phyloP scores from a whole-genome alignment of 37 sponge, comb jelly and placozoan genomes.

The Ephydatia muelleri region DNA sequence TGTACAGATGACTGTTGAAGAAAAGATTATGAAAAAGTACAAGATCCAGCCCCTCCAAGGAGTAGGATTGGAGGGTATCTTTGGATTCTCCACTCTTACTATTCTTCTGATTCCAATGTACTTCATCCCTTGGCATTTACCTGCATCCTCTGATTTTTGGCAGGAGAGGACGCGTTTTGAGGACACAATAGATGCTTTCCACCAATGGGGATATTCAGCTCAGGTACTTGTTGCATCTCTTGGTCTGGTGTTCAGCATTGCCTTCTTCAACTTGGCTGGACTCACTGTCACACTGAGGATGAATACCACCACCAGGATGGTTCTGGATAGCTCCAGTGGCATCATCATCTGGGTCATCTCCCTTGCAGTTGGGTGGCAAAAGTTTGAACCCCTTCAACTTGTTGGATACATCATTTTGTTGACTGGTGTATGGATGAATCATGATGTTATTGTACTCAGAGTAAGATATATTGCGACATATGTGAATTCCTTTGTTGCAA shows the following conservation, averaged over 20 bases:
- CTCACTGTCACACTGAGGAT: slow-evolving; percentile 87
- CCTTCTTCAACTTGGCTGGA: slow-evolving; percentile 96
- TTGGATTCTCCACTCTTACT: slow-evolving; percentile 74
- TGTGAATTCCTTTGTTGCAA: too few relatives aligned
- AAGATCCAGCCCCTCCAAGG: slow-evolving; percentile 87
- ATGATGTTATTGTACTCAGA: slow-evolving; percentile 69
- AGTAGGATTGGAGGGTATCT: slow-evolving; percentile 97
- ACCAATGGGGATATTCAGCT: slow-evolving; percentile 45
- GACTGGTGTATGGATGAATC: slow-evolving; percentile 87
- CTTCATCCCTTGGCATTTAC: slow-evolving; percentile 94
- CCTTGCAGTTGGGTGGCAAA: slow-evolving; percentile 81
- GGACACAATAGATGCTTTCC: slow-evolving; percentile 84
- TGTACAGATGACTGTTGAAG: slow-evolving; percentile 88
- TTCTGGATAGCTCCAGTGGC: slow-evolving; percentile 86
- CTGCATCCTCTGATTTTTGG: slow-evolving; percentile 67
- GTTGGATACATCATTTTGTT: slow-evolving; percentile 86
- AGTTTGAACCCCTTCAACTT: slow-evolving; percentile 78
- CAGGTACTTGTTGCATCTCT: slow-evolving; percentile 66
- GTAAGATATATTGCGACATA: slow-evolving; percentile 6
- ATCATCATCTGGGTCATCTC: slow-evolving; percentile 93
- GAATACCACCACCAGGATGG: slow-evolving; percentile 93
- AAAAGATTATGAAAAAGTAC: slow-evolving; percentile 91
- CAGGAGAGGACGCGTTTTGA: slow-evolving; percentile 79
- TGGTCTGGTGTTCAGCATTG: slow-evolving; percentile 91
- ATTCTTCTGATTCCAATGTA: slow-evolving; percentile 87